phyloP scores from a whole-genome alignment of 1,140 invertebrate species.

The Rhizoglyphus robini region DNA sequence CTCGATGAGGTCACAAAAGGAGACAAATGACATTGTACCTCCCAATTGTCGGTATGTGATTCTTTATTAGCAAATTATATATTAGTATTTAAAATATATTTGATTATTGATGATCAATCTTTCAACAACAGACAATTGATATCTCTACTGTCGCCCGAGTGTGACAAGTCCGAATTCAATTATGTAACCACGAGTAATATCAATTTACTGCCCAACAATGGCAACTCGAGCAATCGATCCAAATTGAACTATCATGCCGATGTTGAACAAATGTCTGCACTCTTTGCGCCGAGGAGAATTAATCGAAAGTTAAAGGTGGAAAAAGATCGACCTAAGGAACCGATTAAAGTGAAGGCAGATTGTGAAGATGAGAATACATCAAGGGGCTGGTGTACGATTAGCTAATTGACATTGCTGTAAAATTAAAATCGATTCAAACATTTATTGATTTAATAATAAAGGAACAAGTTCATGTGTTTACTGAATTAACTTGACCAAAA shows the following conservation, averaged over 20 bases:
- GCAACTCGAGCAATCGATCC: not conserved
- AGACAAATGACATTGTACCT: not conserved
- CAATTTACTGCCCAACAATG: not conserved
- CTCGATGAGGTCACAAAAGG: not conserved
- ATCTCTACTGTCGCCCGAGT: not conserved
- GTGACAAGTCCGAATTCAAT: not conserved
- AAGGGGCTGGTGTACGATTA: too few species aligned
- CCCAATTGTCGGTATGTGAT: not conserved
- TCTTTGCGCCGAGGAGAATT: slow-evolving; percentile 7
- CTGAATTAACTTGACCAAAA: too few species aligned
- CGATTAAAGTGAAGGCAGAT: too few species aligned
- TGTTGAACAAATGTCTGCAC: not conserved
- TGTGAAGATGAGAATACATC: too few species aligned
- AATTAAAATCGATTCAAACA: too few species aligned
- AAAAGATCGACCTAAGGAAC: too few species aligned
- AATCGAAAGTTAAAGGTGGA: not conserved
- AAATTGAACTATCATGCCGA: not conserved
- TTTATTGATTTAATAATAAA: too few species aligned
- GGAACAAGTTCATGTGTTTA: too few species aligned
- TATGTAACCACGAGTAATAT: not conserved
- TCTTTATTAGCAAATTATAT: not conserved
- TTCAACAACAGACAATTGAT: slow-evolving; percentile 4
- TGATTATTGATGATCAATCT: not conserved
- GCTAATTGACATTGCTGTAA: too few species aligned
- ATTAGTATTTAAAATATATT: not conserved